Evolutionary conservation across 1,140 invertebrate species (phyloP).

Genomic region (Chlorops oryzae): DNA sequence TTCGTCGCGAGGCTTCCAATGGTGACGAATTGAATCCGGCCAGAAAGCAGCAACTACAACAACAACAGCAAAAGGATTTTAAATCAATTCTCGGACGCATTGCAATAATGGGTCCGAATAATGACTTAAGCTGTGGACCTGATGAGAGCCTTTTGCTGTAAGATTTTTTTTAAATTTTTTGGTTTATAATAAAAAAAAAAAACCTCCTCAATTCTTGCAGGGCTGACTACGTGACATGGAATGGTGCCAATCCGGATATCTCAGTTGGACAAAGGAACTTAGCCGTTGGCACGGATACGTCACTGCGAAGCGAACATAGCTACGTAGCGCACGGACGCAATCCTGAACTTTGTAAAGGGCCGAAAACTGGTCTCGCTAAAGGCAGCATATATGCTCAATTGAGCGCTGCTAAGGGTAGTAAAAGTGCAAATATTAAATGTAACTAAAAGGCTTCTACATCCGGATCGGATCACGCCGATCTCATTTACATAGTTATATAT

Average conservation of each 20-base stretch:
- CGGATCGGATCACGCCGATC: too few species aligned
- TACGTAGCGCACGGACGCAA: constrained; percentile 57
- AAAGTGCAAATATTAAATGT: constrained; percentile 44
- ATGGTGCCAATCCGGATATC: constrained; percentile 57
- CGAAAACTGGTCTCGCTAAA: constrained; percentile 57
- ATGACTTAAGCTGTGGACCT: constrained; percentile 57
- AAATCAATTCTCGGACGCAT: constrained; percentile 51
- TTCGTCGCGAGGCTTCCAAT: constrained; percentile 29
- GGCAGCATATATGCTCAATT: constrained; percentile 62
- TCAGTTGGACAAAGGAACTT: constrained; percentile 45
- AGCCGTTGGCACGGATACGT: constrained; percentile 54
- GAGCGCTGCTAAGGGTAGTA: constrained; percentile 16
- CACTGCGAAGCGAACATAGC: constrained; percentile 47
- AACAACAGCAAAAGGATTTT: constrained; percentile 48
- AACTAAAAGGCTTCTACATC: constrained; percentile 27
- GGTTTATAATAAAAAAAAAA: background rate
- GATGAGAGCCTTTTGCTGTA: constrained; percentile 63
- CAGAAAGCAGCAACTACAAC: constrained; percentile 30
- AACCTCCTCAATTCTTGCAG: constrained; percentile 50
- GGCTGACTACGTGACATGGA: constrained; percentile 65
- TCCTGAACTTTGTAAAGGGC: constrained; percentile 57
- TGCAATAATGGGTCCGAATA: constrained; percentile 56
- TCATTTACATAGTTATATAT: too few species aligned
- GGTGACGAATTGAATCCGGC: constrained; percentile 6
- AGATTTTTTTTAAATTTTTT: constrained; percentile 31